Conservation (phyloP, 2,797 vertebrate species). For the Danio albolineatus region DNA sequence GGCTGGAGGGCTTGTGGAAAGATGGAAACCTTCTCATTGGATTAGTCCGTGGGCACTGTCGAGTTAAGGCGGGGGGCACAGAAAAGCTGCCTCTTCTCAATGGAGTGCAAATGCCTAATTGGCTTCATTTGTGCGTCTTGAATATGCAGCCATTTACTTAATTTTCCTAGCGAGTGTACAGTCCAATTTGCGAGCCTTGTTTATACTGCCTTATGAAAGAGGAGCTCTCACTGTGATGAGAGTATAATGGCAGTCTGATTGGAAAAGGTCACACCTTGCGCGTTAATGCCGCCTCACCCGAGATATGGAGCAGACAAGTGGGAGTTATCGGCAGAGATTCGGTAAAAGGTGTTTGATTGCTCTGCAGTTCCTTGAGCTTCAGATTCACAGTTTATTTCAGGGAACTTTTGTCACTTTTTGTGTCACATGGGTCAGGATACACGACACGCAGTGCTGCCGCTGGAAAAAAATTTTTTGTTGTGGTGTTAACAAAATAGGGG, state of each 20-base stretch:
- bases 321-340: constrained; percentile 27
- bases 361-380: constrained; percentile 4
- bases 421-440: neutral
- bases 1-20: constrained; percentile 9
- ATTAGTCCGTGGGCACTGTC: constrained; percentile 4
- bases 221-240: constrained; percentile 39
- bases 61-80: constrained; percentile 8
- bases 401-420: neutral
- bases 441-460: neutral
- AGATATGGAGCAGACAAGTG: constrained; percentile 21
- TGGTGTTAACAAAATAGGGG: no score
- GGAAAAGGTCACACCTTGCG: constrained; percentile 56
- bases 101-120: constrained; percentile 56
- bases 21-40: constrained; percentile 3
- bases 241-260: constrained; percentile 44
- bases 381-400: constrained; percentile 12
- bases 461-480: no score
- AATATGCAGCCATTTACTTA: constrained; percentile 43
- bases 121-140: constrained; percentile 53
- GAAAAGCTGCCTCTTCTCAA: constrained; percentile 11
- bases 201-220: constrained; percentile 31
- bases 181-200: constrained; percentile 59
- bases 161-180: constrained; percentile 46
- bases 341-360: constrained; percentile 43
- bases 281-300: constrained; percentile 40